Conservation (phyloP, 2,797 vertebrate species). For the Emys orbicularis region DNA sequence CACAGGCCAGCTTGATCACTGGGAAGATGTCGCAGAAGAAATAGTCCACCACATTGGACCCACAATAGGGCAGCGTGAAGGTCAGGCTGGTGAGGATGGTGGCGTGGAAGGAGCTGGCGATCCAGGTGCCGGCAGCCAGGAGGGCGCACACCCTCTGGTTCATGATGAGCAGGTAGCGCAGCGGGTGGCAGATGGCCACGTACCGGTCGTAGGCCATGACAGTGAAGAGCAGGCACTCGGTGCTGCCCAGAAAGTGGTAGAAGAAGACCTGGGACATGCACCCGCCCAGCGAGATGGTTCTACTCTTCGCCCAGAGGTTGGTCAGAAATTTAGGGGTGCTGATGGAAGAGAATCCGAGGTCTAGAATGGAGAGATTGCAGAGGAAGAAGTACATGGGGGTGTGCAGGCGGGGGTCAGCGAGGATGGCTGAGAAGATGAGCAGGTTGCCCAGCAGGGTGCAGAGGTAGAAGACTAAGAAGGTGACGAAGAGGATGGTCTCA, state of each 20-base stretch:
- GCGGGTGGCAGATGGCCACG: no score
- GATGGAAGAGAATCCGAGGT: conserved; percentile 42
- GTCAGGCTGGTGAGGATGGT: no score
- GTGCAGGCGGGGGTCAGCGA: neutral
- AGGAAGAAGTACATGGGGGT: conserved; percentile 8
- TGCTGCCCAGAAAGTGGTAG: conserved; percentile 28
- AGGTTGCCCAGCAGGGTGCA: conserved; percentile 29
- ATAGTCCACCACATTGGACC: conserved; percentile 18
- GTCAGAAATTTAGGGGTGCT: conserved; percentile 27
- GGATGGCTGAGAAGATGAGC: neutral
- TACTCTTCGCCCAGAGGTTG: neutral
- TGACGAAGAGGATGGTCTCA: neutral
- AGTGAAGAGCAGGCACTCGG: neutral
- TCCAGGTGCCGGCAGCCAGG: no score
- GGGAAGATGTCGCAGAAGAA: conserved; percentile 51
- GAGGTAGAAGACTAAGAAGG: conserved; percentile 26
- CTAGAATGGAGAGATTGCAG: conserved; percentile 26
- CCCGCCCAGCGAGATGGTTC: neutral
- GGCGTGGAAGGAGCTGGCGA: no score
- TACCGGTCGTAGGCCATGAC: no score
- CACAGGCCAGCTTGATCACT: conserved; percentile 25
- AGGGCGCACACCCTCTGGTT: no score
- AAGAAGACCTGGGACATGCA: conserved; percentile 38
- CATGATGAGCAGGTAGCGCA: no score
- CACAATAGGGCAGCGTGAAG: neutral